Evolutionary conservation across 1,140 invertebrate species (phyloP).

Genomic region (Uloborus diversus): DNA sequence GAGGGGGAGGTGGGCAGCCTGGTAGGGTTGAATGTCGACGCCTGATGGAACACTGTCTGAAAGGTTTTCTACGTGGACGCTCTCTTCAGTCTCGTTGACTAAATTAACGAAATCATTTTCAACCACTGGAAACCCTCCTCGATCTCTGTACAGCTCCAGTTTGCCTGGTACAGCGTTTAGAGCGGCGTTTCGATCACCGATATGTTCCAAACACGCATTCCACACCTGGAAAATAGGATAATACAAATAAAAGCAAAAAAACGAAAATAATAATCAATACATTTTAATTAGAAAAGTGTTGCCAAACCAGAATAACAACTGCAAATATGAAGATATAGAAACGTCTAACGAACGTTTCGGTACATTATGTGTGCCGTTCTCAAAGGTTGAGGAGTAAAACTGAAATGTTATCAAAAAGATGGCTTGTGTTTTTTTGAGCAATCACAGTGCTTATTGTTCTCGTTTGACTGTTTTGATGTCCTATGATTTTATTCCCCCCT

Average conservation of each 20-base stretch:
- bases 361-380: no score
- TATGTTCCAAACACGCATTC: slow-evolving; percentile 56
- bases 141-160: slow-evolving; percentile 56
- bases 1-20: neutral
- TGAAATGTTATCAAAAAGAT: no score
- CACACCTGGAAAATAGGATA: slow-evolving; percentile 45
- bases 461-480: no score
- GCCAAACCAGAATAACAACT: no score
- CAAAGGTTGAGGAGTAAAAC: no score
- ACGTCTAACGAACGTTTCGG: no score
- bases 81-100: slow-evolving; percentile 21
- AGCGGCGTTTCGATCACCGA: slow-evolving; percentile 55
- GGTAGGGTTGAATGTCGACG: slow-evolving; percentile 11
- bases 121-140: slow-evolving; percentile 56
- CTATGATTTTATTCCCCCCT: no score
- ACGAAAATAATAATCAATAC: neutral
- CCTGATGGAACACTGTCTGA: slow-evolving; percentile 11
- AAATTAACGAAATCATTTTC: slow-evolving; percentile 35
- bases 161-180: slow-evolving; percentile 59
- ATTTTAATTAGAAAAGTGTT: no score
- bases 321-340: no score
- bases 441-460: no score
- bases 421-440: no score
- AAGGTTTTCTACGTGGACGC: slow-evolving; percentile 12
- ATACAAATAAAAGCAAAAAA: no score